Evolutionary conservation across 2,797 vertebrate species (phyloP).

Genomic region (Darevskia mixta): DNA sequence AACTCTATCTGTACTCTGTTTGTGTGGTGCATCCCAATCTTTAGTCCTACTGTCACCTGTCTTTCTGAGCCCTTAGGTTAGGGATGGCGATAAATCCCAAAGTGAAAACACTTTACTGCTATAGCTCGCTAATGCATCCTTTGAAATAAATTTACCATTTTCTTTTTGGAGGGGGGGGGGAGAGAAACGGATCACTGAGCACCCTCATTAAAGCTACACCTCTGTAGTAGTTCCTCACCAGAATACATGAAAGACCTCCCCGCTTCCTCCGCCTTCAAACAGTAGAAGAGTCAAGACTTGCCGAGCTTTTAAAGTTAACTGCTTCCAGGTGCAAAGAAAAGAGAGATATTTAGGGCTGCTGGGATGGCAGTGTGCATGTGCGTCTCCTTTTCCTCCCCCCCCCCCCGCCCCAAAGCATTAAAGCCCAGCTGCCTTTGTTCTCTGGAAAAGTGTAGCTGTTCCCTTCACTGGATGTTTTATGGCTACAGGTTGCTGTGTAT

Average conservation of each 20-base stretch:
- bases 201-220: slow-evolving; percentile 79
- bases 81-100: background rate
- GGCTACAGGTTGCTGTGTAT: slow-evolving; percentile 72
- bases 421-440: slow-evolving; percentile 73
- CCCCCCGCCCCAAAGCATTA: background rate
- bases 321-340: slow-evolving; percentile 81
- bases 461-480: slow-evolving; percentile 76
- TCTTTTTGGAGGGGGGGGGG: slow-evolving; percentile 40
- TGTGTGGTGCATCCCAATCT: too few relatives aligned
- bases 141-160: slow-evolving; percentile 64
- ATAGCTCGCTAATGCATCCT: slow-evolving; percentile 65
- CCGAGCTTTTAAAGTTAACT: slow-evolving; percentile 77
- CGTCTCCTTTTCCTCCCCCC: background rate
- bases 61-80: too few relatives aligned
- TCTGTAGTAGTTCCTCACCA: slow-evolving; percentile 54
- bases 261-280: slow-evolving; percentile 51
- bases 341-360: slow-evolving; percentile 53
- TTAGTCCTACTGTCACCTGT: background rate
- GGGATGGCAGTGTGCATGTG: slow-evolving; percentile 39
- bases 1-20: too few relatives aligned
- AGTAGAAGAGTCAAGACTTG: slow-evolving; percentile 70
- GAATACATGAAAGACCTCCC: slow-evolving; percentile 68
- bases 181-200: slow-evolving; percentile 60
- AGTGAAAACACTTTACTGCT: slow-evolving; percentile 56
- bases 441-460: slow-evolving; percentile 71